These are phyloP conservation scores for Tilapia sparmanii DNA, from an alignment of 2,113 vertebrate genomes.

Conservation along the genomic window DNA sequence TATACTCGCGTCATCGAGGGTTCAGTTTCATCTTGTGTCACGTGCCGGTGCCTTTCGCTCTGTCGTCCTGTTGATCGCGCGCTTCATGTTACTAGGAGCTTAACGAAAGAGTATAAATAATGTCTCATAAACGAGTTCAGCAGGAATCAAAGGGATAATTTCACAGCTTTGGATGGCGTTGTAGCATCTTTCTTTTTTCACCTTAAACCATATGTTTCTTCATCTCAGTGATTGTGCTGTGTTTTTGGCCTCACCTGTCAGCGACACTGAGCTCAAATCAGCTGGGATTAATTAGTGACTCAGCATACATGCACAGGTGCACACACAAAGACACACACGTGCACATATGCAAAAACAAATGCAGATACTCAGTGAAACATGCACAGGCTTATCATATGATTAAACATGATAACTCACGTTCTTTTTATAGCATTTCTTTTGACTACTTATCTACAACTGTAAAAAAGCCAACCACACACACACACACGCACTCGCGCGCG, in stretches of 20 bases:
- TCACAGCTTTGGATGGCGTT: neutral
- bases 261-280: constrained; percentile 45
- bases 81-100: neutral
- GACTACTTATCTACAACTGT: neutral
- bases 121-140: neutral
- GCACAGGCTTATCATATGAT: neutral
- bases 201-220: neutral
- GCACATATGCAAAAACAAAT: neutral
- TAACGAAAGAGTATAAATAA: neutral
- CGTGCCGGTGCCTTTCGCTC: neutral
- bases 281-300: constrained; percentile 70
- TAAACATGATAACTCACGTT: neutral
- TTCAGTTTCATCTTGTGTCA: constrained; percentile 29
- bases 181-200: neutral
- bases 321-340: neutral
- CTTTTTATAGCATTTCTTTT: neutral
- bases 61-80: neutral
- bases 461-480: neutral
- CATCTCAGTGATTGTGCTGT: constrained; percentile 54
- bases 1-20: constrained; percentile 1
- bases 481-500: neutral
- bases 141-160: neutral
- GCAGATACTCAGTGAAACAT: neutral
- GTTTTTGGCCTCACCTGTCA: constrained; percentile 53
- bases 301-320: neutral